Conservation (phyloP, 1,140 invertebrate species). For the Drosophila athabasca region DNA sequence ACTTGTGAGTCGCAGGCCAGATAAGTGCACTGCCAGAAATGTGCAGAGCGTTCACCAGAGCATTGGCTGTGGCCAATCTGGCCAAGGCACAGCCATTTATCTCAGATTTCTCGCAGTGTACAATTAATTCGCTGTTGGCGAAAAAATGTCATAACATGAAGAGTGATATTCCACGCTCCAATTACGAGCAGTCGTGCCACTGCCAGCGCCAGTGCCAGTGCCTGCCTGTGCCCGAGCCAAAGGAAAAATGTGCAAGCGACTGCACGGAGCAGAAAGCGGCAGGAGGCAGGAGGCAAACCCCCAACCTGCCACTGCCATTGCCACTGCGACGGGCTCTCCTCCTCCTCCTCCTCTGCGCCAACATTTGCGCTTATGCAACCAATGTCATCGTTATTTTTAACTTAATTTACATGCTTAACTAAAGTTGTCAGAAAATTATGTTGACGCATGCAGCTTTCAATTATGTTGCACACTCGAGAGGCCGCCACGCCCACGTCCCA, state of each 20-base stretch:
- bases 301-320: constrained; percentile 3
- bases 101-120: constrained; percentile 61
- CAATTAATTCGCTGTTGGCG: constrained; percentile 80
- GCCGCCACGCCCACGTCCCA: constrained; percentile 14
- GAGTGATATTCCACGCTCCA: constrained; percentile 83
- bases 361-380: constrained; percentile 78
- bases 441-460: constrained; percentile 81
- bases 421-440: constrained; percentile 82
- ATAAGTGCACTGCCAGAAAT: constrained; percentile 54
- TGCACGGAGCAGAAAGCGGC: constrained; percentile 19
- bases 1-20: constrained; percentile 50
- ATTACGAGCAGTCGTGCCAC: constrained; percentile 77
- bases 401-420: constrained; percentile 82
- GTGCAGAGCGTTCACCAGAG: no score
- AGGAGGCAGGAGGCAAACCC: background rate
- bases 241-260: constrained; percentile 62
- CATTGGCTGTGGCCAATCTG: no score
- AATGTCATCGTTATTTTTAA: constrained; percentile 83
- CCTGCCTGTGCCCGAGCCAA: constrained; percentile 37
- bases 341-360: constrained; percentile 16
- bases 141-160: constrained; percentile 83
- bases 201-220: constrained; percentile 15
- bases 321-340: background rate
- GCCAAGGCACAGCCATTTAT: constrained; percentile 12
- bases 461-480: constrained; percentile 73